phyloP scores from a whole-genome alignment of 2,888 invertebrate genomes.

The Lepidonotus clava region DNA sequence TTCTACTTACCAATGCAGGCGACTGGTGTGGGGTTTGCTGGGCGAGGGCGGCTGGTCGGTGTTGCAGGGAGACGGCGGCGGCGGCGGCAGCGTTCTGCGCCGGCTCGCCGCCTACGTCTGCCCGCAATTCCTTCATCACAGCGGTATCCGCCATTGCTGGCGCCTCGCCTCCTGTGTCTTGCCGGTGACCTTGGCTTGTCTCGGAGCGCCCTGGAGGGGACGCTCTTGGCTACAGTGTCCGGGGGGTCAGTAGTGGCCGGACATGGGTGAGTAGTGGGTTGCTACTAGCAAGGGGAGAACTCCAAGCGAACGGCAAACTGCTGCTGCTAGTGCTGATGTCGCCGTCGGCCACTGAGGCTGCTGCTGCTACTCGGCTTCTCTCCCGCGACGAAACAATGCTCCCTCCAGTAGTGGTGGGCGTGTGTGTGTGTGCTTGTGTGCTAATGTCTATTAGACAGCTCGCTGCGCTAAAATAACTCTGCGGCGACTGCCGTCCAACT shows the following conservation, averaged over 20 bases:
- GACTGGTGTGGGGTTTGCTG: slow-evolving; percentile 43
- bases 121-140: neutral
- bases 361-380: slow-evolving; percentile 1
- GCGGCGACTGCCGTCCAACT: neutral
- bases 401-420: neutral
- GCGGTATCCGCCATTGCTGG: slow-evolving; percentile 30
- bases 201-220: slow-evolving; percentile 10
- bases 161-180: slow-evolving; percentile 24
- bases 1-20: slow-evolving; percentile 45
- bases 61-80: neutral
- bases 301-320: no score
- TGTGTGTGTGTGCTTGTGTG: neutral
- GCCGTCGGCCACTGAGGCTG: neutral
- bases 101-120: neutral
- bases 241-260: neutral
- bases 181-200: neutral
- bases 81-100: neutral
- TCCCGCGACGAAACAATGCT: neutral
- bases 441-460: neutral
- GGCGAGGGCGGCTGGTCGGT: slow-evolving; percentile 37
- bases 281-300: neutral
- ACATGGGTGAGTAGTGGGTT: neutral
- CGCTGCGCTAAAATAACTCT: neutral
- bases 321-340: neutral
- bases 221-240: no score